phyloP scores from a whole-genome alignment of 2,113 vertebrate species.

The Sigmodon hispidus region DNA sequence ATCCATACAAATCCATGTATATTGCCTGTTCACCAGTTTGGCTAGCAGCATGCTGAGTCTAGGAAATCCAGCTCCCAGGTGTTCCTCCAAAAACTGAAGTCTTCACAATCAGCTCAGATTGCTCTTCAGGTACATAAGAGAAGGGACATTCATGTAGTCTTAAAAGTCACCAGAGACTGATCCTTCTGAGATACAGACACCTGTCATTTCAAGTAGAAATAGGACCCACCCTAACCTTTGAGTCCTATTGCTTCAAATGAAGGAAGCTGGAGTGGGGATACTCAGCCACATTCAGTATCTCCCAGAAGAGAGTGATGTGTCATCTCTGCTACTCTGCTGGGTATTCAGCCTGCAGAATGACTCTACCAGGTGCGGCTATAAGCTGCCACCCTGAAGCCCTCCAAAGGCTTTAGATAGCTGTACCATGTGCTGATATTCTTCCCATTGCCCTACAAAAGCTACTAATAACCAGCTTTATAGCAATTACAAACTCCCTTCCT shows the following conservation, averaged over 20 bases:
- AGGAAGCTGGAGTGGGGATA: not conserved
- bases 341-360: not conserved
- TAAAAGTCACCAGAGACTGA: not conserved
- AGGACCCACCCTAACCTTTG: not conserved
- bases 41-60: not conserved
- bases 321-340: not conserved
- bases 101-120: not conserved
- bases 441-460: too few relatives aligned
- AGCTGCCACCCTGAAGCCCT: not conserved
- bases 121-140: too few relatives aligned
- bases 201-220: not conserved
- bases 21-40: not conserved
- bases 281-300: not conserved
- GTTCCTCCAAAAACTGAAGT: not conserved
- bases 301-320: not conserved
- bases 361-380: not conserved
- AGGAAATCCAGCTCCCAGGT: not conserved
- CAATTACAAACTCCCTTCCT: not conserved
- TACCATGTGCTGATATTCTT: too few relatives aligned
- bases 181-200: not conserved
- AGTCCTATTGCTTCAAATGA: not conserved
- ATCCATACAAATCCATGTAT: not conserved
- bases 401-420: not conserved
- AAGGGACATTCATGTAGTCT: not conserved
- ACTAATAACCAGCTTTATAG: not conserved